Conservation (phyloP, 2,113 vertebrate species). For the Oryzias celebensis region DNA sequence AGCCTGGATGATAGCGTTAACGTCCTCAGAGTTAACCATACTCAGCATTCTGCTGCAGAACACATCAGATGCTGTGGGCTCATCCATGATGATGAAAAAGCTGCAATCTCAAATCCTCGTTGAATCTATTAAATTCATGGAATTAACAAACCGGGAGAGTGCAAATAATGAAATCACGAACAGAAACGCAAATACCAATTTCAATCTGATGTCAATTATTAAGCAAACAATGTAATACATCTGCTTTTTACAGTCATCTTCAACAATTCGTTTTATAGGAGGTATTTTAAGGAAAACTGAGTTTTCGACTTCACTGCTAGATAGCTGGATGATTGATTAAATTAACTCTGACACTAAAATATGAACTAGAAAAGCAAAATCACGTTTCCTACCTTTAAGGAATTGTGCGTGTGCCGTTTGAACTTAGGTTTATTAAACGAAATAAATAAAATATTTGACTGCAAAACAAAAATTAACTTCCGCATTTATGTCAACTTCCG, state of each 20-base stretch:
- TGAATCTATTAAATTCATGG: too few species aligned
- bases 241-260: too few species aligned
- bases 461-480: conserved; percentile 38
- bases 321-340: background rate
- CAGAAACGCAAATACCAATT: too few species aligned
- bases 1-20: conserved; percentile 95
- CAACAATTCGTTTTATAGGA: background rate
- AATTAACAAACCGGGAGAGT: too few species aligned
- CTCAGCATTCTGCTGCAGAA: conserved; percentile 93
- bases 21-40: conserved; percentile 95
- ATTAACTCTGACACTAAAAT: background rate
- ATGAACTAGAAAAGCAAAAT: background rate
- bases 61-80: conserved; percentile 86
- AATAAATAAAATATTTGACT: background rate
- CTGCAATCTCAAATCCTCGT: too few species aligned
- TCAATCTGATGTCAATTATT: too few species aligned
- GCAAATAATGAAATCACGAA: too few species aligned
- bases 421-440: background rate
- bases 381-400: background rate
- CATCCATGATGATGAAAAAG: conserved; percentile 72
- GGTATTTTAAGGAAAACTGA: background rate
- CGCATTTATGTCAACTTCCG: conserved; percentile 30
- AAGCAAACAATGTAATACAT: too few species aligned
- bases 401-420: background rate
- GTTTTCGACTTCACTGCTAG: background rate